These are phyloP conservation scores for Rhynchomys soricoides DNA, from an alignment of 2,113 vertebrate genomes.

Conservation along the genomic window DNA sequence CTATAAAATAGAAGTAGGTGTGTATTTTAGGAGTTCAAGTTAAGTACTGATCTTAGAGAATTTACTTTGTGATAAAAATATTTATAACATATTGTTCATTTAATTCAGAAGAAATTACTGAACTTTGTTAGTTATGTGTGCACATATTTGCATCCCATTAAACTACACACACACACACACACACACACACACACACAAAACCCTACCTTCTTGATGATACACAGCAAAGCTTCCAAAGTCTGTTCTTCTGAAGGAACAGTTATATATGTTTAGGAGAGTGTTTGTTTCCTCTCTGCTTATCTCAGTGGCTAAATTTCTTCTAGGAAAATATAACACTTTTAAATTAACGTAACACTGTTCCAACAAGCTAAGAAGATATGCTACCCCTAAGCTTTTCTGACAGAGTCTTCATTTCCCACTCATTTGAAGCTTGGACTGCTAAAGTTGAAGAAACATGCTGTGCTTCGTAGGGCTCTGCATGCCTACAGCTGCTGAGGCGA, in stretches of 20 bases:
- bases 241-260: not conserved
- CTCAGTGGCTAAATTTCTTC: not conserved
- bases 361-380: not conserved
- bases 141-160: not conserved
- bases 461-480: not conserved
- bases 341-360: conserved; percentile 7
- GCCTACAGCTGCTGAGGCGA: not conserved
- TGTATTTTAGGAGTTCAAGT: not conserved
- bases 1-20: not conserved
- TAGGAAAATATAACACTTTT: not conserved
- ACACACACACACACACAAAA: not conserved
- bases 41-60: conserved; percentile 1
- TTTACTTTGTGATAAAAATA: not conserved
- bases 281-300: not conserved
- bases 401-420: not conserved
- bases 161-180: not conserved
- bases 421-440: not conserved
- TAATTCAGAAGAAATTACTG: not conserved
- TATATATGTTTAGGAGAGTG: not conserved
- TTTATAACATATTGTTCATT: not conserved
- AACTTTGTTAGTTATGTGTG: not conserved
- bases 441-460: not conserved
- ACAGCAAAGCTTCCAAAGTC: not conserved
- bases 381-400: not conserved
- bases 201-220: not conserved